These are phyloP conservation scores for Eristalis intricaria DNA, from an alignment of 2,888 invertebrate species.

Conservation along the genomic window DNA sequence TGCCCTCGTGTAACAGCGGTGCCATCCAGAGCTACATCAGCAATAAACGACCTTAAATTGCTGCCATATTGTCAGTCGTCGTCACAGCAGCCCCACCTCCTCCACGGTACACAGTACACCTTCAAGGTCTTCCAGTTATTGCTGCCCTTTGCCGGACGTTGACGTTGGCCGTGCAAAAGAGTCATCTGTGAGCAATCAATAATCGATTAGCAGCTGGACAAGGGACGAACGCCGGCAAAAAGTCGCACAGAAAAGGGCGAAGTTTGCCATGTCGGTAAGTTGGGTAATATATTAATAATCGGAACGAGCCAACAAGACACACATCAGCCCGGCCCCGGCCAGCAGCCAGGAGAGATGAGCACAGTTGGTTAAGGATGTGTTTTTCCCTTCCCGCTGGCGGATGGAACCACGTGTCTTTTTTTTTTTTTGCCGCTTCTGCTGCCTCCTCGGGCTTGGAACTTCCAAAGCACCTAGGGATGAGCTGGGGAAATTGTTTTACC, in stretches of 20 bases:
- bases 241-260: conserved; percentile 42
- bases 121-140: conserved; percentile 57
- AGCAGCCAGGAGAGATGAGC: conserved; percentile 42
- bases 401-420: conserved; percentile 7
- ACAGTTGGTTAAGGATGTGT: conserved; percentile 70
- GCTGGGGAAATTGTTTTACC: conserved; percentile 62
- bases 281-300: conserved; percentile 71
- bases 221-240: conserved; percentile 42
- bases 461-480: conserved; percentile 56
- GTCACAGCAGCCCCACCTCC: conserved; percentile 8
- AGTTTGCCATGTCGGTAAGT: conserved; percentile 68
- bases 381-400: conserved; percentile 23
- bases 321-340: conserved; percentile 14
- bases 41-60: conserved; percentile 71
- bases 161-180: conserved; percentile 37
- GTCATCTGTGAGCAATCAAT: conserved; percentile 71
- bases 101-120: conserved; percentile 37
- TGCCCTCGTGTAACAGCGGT: conserved; percentile 48
- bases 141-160: conserved; percentile 20
- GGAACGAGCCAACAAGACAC: conserved; percentile 68
- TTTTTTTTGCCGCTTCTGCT: conserved; percentile 4
- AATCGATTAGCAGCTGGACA: conserved; percentile 70
- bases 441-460: not conserved
- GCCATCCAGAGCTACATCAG: conserved; percentile 62
- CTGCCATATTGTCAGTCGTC: conserved; percentile 66